Conservation (phyloP, 2,888 invertebrate species). For the Erebia aethiops region DNA sequence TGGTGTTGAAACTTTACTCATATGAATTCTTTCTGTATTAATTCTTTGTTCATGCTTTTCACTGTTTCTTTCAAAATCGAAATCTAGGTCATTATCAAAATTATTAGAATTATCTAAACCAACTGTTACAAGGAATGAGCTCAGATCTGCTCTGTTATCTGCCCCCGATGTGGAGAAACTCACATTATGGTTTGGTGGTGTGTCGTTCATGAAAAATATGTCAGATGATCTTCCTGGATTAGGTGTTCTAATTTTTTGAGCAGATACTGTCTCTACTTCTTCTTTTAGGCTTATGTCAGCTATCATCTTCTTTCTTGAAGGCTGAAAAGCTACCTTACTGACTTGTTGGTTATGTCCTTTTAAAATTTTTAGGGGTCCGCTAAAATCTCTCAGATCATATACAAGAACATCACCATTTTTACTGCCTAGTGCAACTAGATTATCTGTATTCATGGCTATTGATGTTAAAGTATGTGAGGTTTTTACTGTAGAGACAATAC, state of each 20-base stretch:
- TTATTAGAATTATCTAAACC: constrained; percentile 70
- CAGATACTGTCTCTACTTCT: constrained; percentile 58
- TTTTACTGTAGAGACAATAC: constrained; percentile 69
- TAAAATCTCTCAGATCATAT: constrained; percentile 82
- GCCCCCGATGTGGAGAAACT: constrained; percentile 50
- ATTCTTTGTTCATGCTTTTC: constrained; percentile 58
- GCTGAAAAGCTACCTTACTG: constrained; percentile 75
- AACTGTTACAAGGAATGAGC: constrained; percentile 72
- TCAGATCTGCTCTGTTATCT: constrained; percentile 61
- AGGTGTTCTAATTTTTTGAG: constrained; percentile 57
- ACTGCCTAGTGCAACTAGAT: constrained; percentile 80
- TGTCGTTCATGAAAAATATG: constrained; percentile 68
- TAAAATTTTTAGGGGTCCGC: constrained; percentile 70
- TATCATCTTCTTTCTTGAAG: constrained; percentile 57
- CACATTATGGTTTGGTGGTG: constrained; percentile 58
- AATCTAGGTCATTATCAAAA: constrained; percentile 59
- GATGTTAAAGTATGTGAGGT: constrained; percentile 69
- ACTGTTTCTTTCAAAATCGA: constrained; percentile 59
- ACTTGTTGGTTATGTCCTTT: constrained; percentile 79
- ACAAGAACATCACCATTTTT: constrained; percentile 80
- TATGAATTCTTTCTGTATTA: constrained; percentile 62
- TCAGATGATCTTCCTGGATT: constrained; percentile 63
- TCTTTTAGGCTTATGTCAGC: constrained; percentile 73
- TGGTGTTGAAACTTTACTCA: constrained; percentile 74
- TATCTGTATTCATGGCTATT: constrained; percentile 70